Evolutionary conservation across 2,113 vertebrate genomes (phyloP).

Genomic region (Phylloscopus trochiloides): DNA sequence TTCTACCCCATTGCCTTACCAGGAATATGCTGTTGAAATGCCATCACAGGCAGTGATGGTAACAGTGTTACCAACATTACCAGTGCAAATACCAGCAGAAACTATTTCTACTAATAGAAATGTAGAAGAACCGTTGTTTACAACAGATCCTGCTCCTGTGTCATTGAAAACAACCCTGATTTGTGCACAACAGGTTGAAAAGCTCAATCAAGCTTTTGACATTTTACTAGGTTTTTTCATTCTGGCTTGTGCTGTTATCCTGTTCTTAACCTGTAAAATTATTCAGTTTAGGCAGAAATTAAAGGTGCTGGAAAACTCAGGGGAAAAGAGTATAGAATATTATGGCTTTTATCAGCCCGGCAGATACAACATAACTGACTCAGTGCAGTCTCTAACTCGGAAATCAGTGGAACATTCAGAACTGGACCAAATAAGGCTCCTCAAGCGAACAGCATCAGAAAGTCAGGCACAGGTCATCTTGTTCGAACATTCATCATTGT

Average conservation of each 20-base stretch:
- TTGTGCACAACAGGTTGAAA: conserved; percentile 73
- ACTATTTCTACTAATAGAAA: conserved; percentile 51
- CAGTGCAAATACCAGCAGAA: conserved; percentile 48
- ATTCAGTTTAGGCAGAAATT: conserved; percentile 73
- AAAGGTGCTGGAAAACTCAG: conserved; percentile 66
- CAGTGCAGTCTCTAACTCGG: conserved; percentile 41
- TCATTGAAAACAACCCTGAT: conserved; percentile 65
- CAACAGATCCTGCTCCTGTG: conserved; percentile 47
- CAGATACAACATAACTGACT: conserved; percentile 70
- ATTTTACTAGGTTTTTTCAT: conserved; percentile 80
- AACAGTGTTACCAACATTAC: neutral
- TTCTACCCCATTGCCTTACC: neutral
- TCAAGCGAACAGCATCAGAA: conserved; percentile 73
- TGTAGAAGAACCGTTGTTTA: neutral
- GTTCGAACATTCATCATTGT: conserved; percentile 81
- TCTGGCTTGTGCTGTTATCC: conserved; percentile 75
- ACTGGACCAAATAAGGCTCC: conserved; percentile 67
- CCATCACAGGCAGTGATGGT: neutral
- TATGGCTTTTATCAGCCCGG: conserved; percentile 81
- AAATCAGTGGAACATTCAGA: conserved; percentile 59
- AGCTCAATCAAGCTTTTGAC: conserved; percentile 78
- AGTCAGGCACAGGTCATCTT: conserved; percentile 80
- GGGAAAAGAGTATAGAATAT: conserved; percentile 79
- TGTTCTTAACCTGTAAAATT: conserved; percentile 75
- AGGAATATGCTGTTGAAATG: conserved; percentile 37